phyloP scores from a whole-genome alignment of 2,888 invertebrate genomes.

The Pammene aurita region DNA sequence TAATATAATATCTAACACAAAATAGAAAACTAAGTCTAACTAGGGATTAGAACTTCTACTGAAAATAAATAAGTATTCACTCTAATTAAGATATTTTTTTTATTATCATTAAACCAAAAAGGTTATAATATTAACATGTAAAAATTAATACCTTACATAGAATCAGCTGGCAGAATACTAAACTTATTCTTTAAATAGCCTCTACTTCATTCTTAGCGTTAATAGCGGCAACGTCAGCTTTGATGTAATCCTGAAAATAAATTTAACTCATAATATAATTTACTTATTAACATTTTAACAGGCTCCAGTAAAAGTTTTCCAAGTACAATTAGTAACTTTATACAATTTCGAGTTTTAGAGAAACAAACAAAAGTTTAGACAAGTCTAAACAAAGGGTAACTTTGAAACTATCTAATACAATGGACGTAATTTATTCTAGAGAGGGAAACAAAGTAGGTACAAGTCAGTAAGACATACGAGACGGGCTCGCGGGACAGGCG shows the following conservation, averaged over 20 bases:
- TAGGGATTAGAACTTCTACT: background rate
- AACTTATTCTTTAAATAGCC: constrained; percentile 58
- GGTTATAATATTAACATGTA: constrained; percentile 40
- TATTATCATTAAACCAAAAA: constrained; percentile 36
- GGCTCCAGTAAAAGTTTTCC: constrained; percentile 12
- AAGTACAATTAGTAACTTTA: constrained; percentile 18
- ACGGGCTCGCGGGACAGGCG: constrained; percentile 6
- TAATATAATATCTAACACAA: too few relatives aligned
- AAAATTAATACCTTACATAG: constrained; percentile 36
- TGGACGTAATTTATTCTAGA: constrained; percentile 19
- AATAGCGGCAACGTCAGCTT: constrained; percentile 56
- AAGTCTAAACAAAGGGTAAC: constrained; percentile 25
- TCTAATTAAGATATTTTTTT: constrained; percentile 41
- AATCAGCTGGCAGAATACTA: constrained; percentile 40
- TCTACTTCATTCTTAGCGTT: constrained; percentile 67
- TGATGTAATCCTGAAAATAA: constrained; percentile 68
- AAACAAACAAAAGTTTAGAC: constrained; percentile 24
- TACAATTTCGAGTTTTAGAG: constrained; percentile 6
- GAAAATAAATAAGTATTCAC: constrained; percentile 22
- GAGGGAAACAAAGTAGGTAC: constrained; percentile 4
- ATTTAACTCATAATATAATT: constrained; percentile 26
- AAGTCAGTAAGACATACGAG: constrained; percentile 18
- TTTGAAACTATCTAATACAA: constrained; percentile 24
- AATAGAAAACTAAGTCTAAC: background rate
- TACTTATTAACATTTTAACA: constrained; percentile 10